phyloP scores from a whole-genome alignment of 2,797 vertebrate species.

The Neosilurus mollespiculum region DNA sequence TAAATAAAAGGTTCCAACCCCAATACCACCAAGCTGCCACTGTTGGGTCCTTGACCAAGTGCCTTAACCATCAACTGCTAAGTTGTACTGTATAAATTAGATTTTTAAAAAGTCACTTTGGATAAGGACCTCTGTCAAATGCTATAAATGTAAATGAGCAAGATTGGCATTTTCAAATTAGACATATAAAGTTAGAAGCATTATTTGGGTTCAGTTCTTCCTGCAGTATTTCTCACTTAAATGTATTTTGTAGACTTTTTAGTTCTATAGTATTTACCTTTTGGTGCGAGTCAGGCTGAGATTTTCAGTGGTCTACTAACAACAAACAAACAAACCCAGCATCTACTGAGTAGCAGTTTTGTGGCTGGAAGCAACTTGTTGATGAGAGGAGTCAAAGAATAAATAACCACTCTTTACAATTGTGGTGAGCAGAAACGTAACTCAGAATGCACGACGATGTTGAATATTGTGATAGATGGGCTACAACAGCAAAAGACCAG shows the following conservation, averaged over 20 bases:
- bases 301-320: too few species aligned
- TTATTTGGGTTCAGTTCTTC: neutral
- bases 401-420: slow-evolving; percentile 4
- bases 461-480: neutral
- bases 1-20: too few species aligned
- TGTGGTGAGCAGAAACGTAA: slow-evolving; percentile 3
- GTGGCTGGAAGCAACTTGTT: neutral
- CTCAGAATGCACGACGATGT: neutral
- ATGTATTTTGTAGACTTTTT: neutral
- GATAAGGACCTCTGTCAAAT: too few species aligned
- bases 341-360: neutral
- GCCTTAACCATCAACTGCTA: too few species aligned
- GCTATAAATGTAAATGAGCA: neutral
- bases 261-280: neutral
- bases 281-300: neutral
- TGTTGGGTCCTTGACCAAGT: too few species aligned
- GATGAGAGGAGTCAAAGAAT: neutral
- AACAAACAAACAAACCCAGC: neutral
- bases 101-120: too few species aligned
- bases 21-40: too few species aligned
- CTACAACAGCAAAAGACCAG: neutral
- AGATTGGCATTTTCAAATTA: neutral
- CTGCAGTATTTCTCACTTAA: neutral
- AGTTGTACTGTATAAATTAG: too few species aligned
- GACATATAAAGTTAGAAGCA: neutral